Evolutionary conservation across 2,888 invertebrate genomes (phyloP).

Genomic region (Idaea straminata): DNA sequence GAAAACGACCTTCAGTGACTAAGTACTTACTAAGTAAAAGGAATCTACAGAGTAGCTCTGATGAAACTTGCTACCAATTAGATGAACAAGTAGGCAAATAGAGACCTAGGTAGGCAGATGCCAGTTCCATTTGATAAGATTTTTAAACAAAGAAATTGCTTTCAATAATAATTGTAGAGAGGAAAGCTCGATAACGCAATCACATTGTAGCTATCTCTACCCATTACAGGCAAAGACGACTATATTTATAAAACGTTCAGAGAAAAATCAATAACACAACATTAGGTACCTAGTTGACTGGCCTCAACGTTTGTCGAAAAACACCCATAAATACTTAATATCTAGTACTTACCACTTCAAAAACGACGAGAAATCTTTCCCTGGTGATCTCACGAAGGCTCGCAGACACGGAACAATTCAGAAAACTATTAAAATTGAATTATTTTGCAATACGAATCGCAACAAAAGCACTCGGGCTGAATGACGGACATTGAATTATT

Average conservation of each 20-base stretch:
- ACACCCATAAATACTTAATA: constrained; percentile 26
- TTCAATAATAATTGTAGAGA: not conserved
- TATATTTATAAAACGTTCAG: constrained; percentile 19
- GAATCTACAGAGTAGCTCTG: constrained; percentile 4
- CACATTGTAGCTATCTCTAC: constrained; percentile 7
- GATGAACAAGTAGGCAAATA: not conserved
- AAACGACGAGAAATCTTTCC: constrained; percentile 25
- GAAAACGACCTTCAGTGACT: constrained; percentile 43
- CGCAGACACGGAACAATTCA: constrained; percentile 31
- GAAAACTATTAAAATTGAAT: constrained; percentile 47
- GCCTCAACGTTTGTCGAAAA: not conserved
- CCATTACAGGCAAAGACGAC: constrained; percentile 3
- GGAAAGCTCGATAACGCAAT: constrained; percentile 53
- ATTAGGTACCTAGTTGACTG: constrained; percentile 6
- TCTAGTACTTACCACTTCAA: constrained; percentile 45
- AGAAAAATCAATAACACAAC: constrained; percentile 49
- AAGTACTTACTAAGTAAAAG: not conserved
- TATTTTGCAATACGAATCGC: constrained; percentile 44
- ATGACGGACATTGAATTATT: constrained; percentile 31
- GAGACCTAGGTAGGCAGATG: not conserved
- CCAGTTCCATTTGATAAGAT: not conserved
- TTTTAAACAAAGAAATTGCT: not conserved
- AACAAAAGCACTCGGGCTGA: constrained; percentile 40
- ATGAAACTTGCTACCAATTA: not conserved
- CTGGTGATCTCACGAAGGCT: constrained; percentile 26